Evolutionary conservation across 2,888 invertebrate species (phyloP), one percentile per base, ranked within the genome.

Genomic region (Hemicrepidius hirtus): DNA sequence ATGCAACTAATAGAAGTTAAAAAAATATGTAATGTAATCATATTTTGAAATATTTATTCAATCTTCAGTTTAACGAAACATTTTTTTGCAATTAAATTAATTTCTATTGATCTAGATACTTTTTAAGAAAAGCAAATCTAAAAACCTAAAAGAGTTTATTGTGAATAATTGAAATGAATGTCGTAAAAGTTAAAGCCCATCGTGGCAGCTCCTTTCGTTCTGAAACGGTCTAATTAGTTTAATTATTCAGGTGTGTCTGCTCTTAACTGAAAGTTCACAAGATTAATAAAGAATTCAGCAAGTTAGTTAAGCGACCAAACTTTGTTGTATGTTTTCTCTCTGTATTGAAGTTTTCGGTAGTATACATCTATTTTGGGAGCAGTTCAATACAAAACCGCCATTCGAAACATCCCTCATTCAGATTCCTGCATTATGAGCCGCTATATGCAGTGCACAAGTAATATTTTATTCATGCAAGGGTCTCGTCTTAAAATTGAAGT

Each of bases 401-500:
- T 18, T 57, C 37, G 35, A 37, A 6, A 13, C 60, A 9, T 28
- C 9, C 28, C 40, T 18, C 41, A 63, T 63, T 49, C 63, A 49
- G 49, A 63, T 63, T 49, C 49, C n/a, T 62, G 40, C 44, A 44
- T 63, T 49, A 49, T 49, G 20, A 35, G 35, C 32, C n/a, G 63
- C 49, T 63, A 20, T 63, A 60, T 60, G 60, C 63, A 63, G 49
- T 44, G 63, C 63, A 60, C 49, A 37, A 41, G 44, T 35, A 16
- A 63, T 63, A 63, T 63, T 49, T 63, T 63, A 63, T 63, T 63
- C 63, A 63, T 63, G 37, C 49, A 49, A 32, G 49, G 63, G 63
- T 40, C 49, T 21, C 60, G 40, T 68, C 37, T 69, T 53, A 63
- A 63, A 63, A 53, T 53, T 55, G 50, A 40, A 68, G 44, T 35